Percentiles rank a stretch among this genome's conserved stretches.
These are phyloP conservation scores for Zaprionus nigranus DNA, from an alignment of 1,140 invertebrate genomes.

Conservation along the genomic window DNA sequence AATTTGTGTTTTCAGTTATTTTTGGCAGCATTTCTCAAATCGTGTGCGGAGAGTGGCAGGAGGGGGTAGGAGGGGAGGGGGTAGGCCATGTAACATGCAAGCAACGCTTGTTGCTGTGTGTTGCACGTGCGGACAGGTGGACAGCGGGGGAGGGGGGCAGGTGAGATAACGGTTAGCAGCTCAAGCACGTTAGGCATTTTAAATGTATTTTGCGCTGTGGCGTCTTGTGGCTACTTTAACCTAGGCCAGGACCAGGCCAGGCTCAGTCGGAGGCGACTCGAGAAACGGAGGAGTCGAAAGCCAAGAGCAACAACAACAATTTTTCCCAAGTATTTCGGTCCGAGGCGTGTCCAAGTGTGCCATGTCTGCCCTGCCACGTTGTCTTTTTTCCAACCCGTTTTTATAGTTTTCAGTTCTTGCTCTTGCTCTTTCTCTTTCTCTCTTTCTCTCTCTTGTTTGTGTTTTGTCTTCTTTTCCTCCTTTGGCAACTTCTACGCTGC, in stretches of 20 bases:
- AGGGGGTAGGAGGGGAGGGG: slow-evolving; percentile 9
- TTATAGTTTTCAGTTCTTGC: not conserved
- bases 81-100: slow-evolving; percentile 56
- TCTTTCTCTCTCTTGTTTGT: not conserved
- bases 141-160: not conserved
- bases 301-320: slow-evolving; percentile 10
- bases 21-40: slow-evolving; percentile 64
- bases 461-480: not conserved
- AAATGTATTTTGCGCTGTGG: slow-evolving; percentile 63
- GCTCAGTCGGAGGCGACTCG: slow-evolving; percentile 3
- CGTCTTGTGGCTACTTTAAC: slow-evolving; percentile 59
- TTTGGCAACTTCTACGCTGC: slow-evolving; percentile 5
- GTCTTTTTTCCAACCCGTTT: slow-evolving; percentile 8
- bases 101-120: slow-evolving; percentile 64
- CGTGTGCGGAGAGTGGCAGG: slow-evolving; percentile 14
- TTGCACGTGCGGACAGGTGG: slow-evolving; percentile 31
- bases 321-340: slow-evolving; percentile 37
- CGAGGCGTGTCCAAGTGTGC: slow-evolving; percentile 45
- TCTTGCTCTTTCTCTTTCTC: not conserved
- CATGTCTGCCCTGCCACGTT: slow-evolving; percentile 12
- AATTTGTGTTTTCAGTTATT: slow-evolving; percentile 64
- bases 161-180: slow-evolving; percentile 7
- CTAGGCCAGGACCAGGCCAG: slow-evolving; percentile 18
- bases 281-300: slow-evolving; percentile 23
- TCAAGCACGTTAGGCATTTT: slow-evolving; percentile 64